Percentiles rank a stretch among this genome's conserved stretches.
Evolutionary conservation across 2,113 vertebrate genomes (phyloP).

Genomic region (Syngnathus typhle): DNA sequence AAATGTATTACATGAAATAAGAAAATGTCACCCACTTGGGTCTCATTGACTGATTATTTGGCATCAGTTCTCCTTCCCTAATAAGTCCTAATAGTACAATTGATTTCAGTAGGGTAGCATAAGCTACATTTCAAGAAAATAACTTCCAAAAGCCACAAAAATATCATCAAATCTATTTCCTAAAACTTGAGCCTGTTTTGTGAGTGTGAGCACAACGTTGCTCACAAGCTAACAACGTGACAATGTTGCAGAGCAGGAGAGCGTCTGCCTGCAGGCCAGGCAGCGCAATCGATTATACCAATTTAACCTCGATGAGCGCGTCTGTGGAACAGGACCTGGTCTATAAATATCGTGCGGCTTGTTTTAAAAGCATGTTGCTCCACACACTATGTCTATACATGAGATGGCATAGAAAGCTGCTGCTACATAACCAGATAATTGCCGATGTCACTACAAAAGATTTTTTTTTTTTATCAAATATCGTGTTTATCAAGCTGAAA

Average conservation of each 20-base stretch:
- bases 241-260: constrained; percentile 20
- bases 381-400: neutral
- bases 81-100: neutral
- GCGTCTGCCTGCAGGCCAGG: constrained; percentile 14
- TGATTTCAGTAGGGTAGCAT: neutral
- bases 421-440: neutral
- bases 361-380: neutral
- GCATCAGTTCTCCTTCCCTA: neutral
- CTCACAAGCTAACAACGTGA: constrained; percentile 24
- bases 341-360: neutral
- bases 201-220: constrained; percentile 34
- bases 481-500: no score
- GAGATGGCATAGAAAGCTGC: neutral
- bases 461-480: neutral
- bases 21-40: neutral
- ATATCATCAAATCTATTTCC: neutral
- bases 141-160: neutral
- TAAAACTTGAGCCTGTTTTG: constrained; percentile 9
- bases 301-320: constrained; percentile 16
- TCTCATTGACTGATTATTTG: neutral
- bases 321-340: constrained; percentile 23
- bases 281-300: constrained; percentile 34
- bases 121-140: neutral
- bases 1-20: neutral
- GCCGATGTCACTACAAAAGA: neutral